These are phyloP conservation scores for Timema podura DNA, from an alignment of 2,888 invertebrate species.

Conservation along the genomic window DNA sequence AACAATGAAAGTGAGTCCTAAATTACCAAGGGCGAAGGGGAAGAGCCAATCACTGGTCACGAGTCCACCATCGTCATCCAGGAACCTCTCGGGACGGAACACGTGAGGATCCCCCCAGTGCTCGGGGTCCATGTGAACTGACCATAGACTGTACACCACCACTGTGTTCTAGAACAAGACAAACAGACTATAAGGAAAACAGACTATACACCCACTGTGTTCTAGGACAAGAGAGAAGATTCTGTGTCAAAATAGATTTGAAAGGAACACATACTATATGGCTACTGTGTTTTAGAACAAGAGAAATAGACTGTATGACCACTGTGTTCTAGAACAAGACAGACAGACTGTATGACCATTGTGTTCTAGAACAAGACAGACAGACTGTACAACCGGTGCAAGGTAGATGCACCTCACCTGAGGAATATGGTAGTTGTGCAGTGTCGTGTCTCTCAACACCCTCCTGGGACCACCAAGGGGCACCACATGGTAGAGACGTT, in stretches of 20 bases:
- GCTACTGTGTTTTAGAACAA: background rate
- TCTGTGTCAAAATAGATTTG: background rate
- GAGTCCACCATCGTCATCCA: slow-evolving; percentile 42
- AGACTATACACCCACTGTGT: too few relatives aligned
- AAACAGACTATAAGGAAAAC: too few relatives aligned
- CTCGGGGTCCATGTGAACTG: slow-evolving; percentile 53
- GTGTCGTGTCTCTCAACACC: slow-evolving; percentile 49
- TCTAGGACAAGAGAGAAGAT: too few relatives aligned
- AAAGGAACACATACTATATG: background rate
- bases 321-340: too few relatives aligned
- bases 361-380: too few relatives aligned
- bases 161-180: slow-evolving; percentile 45
- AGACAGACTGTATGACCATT: too few relatives aligned
- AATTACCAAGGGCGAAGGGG: slow-evolving; percentile 46
- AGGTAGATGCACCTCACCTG: too few relatives aligned
- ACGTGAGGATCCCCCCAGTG: slow-evolving; percentile 58
- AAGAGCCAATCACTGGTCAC: slow-evolving; percentile 40
- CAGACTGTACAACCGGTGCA: too few relatives aligned
- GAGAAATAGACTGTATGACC: too few relatives aligned
- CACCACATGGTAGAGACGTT: slow-evolving; percentile 46
- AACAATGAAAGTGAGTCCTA: too few relatives aligned
- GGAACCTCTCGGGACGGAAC: slow-evolving; percentile 62
- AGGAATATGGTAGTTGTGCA: slow-evolving; percentile 55
- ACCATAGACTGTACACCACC: slow-evolving; percentile 51
- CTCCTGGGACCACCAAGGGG: slow-evolving; percentile 51